Evolutionary conservation across 2,113 vertebrate species (phyloP).

Genomic region (Scophthalmus maximus): DNA sequence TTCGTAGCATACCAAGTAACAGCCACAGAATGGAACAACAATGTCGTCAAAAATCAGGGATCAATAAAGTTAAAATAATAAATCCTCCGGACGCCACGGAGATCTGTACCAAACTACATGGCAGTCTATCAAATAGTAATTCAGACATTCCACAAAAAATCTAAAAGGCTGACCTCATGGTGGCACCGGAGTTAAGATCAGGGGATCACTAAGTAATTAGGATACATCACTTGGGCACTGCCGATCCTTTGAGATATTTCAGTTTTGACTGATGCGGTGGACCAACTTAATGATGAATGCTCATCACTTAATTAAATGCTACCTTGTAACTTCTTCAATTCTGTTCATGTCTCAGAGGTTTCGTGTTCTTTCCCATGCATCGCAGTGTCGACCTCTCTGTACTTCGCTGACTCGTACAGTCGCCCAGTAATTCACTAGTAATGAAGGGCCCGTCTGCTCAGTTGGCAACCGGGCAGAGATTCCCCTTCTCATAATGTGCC

Average conservation of each 20-base stretch:
- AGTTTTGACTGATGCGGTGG: background rate
- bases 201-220: too few relatives aligned
- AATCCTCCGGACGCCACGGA: background rate
- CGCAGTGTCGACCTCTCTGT: conserved; percentile 30
- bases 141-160: background rate
- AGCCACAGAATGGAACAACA: background rate
- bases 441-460: conserved; percentile 29
- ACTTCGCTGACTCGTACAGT: background rate
- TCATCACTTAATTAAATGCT: background rate
- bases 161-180: background rate
- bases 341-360: background rate
- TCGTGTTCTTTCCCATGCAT: background rate
- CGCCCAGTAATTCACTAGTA: conserved; percentile 32
- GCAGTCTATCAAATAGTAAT: background rate
- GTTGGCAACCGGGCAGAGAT: conserved; percentile 40
- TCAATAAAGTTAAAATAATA: background rate
- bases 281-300: too few relatives aligned
- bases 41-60: background rate
- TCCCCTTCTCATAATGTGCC: conserved; percentile 23
- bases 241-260: background rate
- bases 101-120: background rate
- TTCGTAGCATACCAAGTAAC: background rate
- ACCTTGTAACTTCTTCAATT: conserved; percentile 7
- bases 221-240: too few relatives aligned
- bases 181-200: background rate